Percentiles rank a stretch among this genome's conserved stretches.
Evolutionary conservation across 2,797 vertebrate genomes (phyloP).

Genomic region (Tragelaphus oryx): DNA sequence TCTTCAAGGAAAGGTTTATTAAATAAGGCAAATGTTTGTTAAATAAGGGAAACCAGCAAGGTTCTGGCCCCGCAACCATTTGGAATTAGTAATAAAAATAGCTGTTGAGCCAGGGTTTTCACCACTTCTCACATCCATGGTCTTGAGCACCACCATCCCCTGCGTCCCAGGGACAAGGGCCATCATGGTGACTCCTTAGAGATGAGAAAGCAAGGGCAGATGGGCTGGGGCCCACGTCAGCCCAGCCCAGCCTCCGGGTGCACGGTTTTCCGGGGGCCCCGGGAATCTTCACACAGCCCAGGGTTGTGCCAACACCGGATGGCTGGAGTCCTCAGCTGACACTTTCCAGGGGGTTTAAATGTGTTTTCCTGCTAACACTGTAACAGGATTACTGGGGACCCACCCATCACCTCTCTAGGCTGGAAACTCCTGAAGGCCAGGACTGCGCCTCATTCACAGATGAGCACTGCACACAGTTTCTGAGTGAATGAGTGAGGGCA

Average conservation of each 20-base stretch:
- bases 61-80: not conserved
- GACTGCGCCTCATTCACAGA: not conserved
- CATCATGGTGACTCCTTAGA: not conserved
- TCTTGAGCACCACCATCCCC: not conserved
- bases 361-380: not conserved
- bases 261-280: not conserved
- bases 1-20: not conserved
- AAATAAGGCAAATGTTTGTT: not conserved
- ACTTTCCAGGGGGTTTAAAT: not conserved
- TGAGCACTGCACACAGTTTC: not conserved
- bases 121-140: too few species aligned
- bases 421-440: not conserved
- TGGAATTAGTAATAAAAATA: not conserved
- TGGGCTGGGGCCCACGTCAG: not conserved
- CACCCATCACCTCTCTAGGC: not conserved
- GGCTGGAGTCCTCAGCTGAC: not conserved
- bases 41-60: not conserved
- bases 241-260: fast-evolving
- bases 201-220: not conserved
- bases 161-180: fast-evolving
- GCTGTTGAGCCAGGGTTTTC: not conserved
- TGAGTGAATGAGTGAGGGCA: not conserved
- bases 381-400: not conserved
- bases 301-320: not conserved
- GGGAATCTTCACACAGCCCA: not conserved